Percentiles rank a stretch among this genome's conserved stretches.
These are phyloP conservation scores for Margarornis squamiger DNA, from an alignment of 2,797 vertebrate genomes.

Conservation along the genomic window DNA sequence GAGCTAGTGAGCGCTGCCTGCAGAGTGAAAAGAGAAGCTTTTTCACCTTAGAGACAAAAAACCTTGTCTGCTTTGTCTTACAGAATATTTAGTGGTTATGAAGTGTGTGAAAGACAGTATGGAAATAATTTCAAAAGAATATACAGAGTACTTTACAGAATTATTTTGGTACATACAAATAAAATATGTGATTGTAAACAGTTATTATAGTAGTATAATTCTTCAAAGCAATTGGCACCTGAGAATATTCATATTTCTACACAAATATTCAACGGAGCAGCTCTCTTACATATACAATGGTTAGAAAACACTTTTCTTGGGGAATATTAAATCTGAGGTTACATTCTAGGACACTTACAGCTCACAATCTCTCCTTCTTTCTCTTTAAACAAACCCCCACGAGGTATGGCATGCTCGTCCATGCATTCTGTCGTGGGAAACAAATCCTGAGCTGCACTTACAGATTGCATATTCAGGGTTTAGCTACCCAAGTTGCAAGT, in stretches of 20 bases:
- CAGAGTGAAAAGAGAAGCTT: not conserved
- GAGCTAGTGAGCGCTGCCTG: not conserved
- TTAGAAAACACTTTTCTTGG: not conserved
- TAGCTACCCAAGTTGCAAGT: slow-evolving; percentile 31
- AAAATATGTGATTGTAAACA: not conserved
- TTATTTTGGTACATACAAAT: not conserved
- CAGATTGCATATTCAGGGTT: slow-evolving; percentile 52
- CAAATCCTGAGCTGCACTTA: not conserved
- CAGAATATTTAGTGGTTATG: not conserved
- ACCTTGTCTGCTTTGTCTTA: not conserved
- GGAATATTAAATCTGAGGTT: not conserved
- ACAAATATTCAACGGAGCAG: not conserved
- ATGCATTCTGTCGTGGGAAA: not conserved
- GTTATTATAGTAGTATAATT: not conserved
- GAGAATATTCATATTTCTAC: not conserved
- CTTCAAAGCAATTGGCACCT: not conserved
- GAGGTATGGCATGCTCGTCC: not conserved
- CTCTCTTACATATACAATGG: not conserved
- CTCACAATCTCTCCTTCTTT: not conserved
- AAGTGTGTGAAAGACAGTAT: not conserved
- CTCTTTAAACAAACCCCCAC: not conserved
- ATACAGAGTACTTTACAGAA: not conserved
- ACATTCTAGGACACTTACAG: not conserved
- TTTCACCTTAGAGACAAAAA: not conserved
- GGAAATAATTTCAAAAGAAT: not conserved